phyloP scores from a whole-genome alignment of 2,888 invertebrate genomes.

The Dicyrtomina minuta region DNA sequence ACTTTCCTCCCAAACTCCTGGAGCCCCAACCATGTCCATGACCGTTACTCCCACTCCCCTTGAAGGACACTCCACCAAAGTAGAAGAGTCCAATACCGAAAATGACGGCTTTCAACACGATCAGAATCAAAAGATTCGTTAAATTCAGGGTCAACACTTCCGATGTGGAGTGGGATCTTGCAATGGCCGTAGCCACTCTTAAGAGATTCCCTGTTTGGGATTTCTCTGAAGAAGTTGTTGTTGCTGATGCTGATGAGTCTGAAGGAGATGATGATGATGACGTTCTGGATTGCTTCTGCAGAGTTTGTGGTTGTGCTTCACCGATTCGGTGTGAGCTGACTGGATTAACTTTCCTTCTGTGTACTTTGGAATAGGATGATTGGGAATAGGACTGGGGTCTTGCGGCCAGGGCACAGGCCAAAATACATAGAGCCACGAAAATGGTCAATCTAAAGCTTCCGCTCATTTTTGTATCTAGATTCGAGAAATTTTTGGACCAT shows the following conservation, averaged over 20 bases:
- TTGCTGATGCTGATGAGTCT: conserved; percentile 12
- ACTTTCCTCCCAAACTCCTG: conserved; percentile 46
- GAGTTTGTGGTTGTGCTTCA: conserved; percentile 25
- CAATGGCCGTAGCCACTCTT: conserved; percentile 51
- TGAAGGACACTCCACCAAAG: conserved; percentile 54
- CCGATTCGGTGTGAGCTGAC: conserved; percentile 18
- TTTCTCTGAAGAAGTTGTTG: conserved; percentile 22
- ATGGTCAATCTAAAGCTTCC: conserved; percentile 48
- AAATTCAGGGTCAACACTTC: conserved; percentile 78
- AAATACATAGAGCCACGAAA: conserved; percentile 40
- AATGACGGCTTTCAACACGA: conserved; percentile 78
- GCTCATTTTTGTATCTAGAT: conserved; percentile 46
- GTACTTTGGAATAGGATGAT: conserved; percentile 29
- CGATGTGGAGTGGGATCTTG: conserved; percentile 53
- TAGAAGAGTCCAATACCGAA: conserved; percentile 72
- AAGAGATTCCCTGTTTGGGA: conserved; percentile 49
- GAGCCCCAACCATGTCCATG: conserved; percentile 58
- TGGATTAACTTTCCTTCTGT: conserved; percentile 18
- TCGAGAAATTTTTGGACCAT: not conserved
- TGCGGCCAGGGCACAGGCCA: conserved; percentile 43
- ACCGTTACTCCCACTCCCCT: conserved; percentile 60
- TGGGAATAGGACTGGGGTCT: conserved; percentile 4
- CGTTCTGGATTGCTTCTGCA: not conserved
- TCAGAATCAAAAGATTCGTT: conserved; percentile 75
- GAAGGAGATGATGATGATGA: not conserved